Evolutionary conservation across 1,140 invertebrate species (phyloP).

Genomic region (Pemphigus obesinymphae): DNA sequence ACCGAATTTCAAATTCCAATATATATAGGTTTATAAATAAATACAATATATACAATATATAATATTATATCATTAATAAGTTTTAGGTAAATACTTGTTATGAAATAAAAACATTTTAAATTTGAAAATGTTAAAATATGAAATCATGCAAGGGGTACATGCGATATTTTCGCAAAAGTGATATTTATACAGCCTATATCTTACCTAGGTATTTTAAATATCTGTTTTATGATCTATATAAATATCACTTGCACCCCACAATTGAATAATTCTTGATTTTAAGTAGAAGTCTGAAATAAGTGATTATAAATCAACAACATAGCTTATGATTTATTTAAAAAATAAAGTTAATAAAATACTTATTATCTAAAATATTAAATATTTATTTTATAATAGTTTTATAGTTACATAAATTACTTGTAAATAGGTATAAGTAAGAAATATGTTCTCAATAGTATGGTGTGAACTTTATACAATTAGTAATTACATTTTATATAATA

Average conservation of each 20-base stretch:
- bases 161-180: conserved; percentile 17
- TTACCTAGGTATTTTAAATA: conserved; percentile 29
- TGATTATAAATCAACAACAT: not conserved
- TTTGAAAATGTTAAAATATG: not conserved
- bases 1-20: not conserved
- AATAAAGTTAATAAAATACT: not conserved
- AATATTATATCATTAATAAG: not conserved
- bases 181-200: conserved; percentile 28
- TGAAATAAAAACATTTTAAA: not conserved
- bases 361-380: not conserved
- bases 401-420: too few relatives aligned
- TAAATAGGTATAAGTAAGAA: too few relatives aligned
- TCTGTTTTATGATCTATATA: conserved; percentile 4
- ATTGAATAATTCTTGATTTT: conserved; percentile 5
- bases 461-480: too few relatives aligned
- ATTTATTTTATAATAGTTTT: not conserved
- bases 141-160: conserved; percentile 34
- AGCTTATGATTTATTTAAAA: not conserved
- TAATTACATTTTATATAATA: too few relatives aligned
- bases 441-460: too few relatives aligned
- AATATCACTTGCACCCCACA: conserved; percentile 30
- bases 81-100: too few relatives aligned
- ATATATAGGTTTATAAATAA: too few relatives aligned
- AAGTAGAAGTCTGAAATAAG: conserved; percentile 11
- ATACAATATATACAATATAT: not conserved